Base-by-base conservation (phyloP, 2,888 invertebrate genomes). In the Serrognathus titanus region DNA sequence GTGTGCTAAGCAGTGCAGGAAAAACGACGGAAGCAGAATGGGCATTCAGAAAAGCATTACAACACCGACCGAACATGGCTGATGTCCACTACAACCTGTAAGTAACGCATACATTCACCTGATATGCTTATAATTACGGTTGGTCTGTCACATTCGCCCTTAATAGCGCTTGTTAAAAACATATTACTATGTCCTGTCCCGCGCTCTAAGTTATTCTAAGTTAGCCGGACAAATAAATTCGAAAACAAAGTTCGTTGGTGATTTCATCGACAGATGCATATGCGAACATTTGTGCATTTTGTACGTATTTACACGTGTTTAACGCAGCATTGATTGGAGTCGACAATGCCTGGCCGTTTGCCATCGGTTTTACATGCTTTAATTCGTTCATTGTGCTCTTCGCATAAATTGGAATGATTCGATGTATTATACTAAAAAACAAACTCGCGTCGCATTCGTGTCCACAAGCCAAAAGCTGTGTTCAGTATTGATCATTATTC, bases 21-120 rank as follows among this genome's bases (percentile, higher is more conserved):
- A 85, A 92, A 69, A 84, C 86, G 56, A 83, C 84, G 64, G 95
- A 96, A 80, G 98, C 97, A 51, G 95, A 96, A 80, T 85, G 85
- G 72, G 95, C 95, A 52, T 95, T 95, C 79, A 85, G 90, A 74
- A 88, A 88, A 79, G 97, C 98, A 58, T 86, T 98, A 64, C 85
- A 87, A 70, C 87, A 90, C 82, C 85, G 97, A 75, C 90, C 92
- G 69, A 97, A 97, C 80, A 97, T 97, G 97, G 97, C 97, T 58
- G 98, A 98, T 80, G 97, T 97, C 59, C 97, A 97, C 82, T 98
- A 97, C 79, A 98, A 98, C 81, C 83, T 97, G 96, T 97, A 81
- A 94, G 96, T 93, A 77, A 62, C 62, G 58, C 64, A 48, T 53
- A 24, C 12, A 24, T n/a, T 16, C 9, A 11, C 12, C 16, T 43